Conservation (phyloP, 2,888 invertebrate genomes). For the Baronia brevicornis region DNA sequence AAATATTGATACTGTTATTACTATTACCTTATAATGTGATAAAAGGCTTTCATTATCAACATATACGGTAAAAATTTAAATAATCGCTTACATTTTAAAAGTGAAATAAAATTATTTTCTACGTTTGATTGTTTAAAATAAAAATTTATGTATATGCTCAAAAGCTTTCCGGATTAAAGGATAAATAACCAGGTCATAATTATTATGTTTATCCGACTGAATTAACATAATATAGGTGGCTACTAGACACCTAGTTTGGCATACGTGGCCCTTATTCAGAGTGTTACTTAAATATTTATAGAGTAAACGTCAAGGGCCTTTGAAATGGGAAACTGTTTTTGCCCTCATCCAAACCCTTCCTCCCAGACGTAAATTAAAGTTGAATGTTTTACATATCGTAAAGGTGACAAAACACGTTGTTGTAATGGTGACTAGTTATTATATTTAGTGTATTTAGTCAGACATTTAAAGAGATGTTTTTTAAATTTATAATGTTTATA, state of each 20-base stretch:
- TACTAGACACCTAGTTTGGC: conserved; percentile 1
- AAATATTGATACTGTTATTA: too few species aligned
- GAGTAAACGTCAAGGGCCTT: conserved; percentile 32
- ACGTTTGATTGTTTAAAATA: too few species aligned
- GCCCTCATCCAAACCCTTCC: conserved; percentile 4
- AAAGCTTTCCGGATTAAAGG: too few species aligned
- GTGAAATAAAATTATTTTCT: too few species aligned
- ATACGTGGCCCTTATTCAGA: conserved; percentile 17
- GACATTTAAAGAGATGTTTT: too few species aligned
- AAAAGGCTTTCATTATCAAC: too few species aligned
- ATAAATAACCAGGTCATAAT: conserved; percentile 3
- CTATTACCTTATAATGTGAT: too few species aligned
- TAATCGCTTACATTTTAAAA: too few species aligned
- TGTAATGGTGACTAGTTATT: too few species aligned
- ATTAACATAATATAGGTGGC: conserved; percentile 7
- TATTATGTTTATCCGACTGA: conserved; percentile 2
- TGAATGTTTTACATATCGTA: neutral
- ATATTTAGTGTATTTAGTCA: too few species aligned
- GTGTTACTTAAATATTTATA: conserved; percentile 43
- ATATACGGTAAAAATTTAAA: too few species aligned
- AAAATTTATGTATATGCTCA: too few species aligned
- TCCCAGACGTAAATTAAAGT: conserved; percentile 2
- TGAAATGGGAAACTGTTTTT: conserved; percentile 27
- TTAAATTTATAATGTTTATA: conserved; percentile 5
- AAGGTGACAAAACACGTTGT: neutral